These are phyloP conservation scores for Syrista parreyssii DNA, from an alignment of 2,888 invertebrate species.

Conservation along the genomic window DNA sequence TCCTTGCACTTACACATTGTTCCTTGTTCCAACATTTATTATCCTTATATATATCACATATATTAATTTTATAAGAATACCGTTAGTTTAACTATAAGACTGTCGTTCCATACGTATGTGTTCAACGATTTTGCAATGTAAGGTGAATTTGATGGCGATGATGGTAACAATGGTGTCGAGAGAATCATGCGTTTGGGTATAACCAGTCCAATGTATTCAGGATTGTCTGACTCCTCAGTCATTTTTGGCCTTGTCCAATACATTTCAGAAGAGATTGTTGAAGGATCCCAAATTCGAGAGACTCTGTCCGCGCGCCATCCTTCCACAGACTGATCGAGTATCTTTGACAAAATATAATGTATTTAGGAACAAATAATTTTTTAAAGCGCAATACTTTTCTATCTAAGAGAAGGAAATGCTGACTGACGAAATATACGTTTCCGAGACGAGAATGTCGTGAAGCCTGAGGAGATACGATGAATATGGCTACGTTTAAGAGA, in stretches of 20 bases:
- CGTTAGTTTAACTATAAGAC: slow-evolving; percentile 58
- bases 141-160: neutral
- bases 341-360: slow-evolving; percentile 24
- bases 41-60: neutral
- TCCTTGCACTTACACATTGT: neutral
- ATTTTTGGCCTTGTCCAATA: slow-evolving; percentile 63
- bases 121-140: slow-evolving; percentile 25
- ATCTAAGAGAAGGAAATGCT: neutral
- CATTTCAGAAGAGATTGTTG: slow-evolving; percentile 59
- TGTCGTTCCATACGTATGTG: slow-evolving; percentile 57
- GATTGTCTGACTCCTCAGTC: slow-evolving; percentile 54
- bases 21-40: neutral
- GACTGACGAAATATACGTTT: neutral
- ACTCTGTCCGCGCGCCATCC: slow-evolving; percentile 44
- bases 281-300: slow-evolving; percentile 63
- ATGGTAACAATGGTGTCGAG: slow-evolving; percentile 12
- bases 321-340: slow-evolving; percentile 44
- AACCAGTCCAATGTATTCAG: slow-evolving; percentile 63
- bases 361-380: neutral
- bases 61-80: slow-evolving; percentile 52
- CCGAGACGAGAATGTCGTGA: neutral
- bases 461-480: neutral
- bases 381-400: neutral
- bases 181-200: slow-evolving; percentile 56
- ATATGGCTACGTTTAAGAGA: neutral